Evolutionary conservation across 2,888 invertebrate genomes (phyloP).

Genomic region (Cheilosia urbana): DNA sequence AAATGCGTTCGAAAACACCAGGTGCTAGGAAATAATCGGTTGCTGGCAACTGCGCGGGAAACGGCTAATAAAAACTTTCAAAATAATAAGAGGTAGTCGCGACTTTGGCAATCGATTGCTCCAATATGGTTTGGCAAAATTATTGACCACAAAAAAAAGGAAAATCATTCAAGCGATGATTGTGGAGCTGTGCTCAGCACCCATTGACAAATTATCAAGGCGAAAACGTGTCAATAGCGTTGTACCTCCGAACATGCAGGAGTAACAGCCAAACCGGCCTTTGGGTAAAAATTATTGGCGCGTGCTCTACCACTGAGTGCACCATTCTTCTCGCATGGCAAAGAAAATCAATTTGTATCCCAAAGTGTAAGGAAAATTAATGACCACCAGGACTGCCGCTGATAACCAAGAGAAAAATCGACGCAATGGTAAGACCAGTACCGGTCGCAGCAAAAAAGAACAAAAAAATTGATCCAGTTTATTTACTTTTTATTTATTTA

Average conservation of each 20-base stretch:
- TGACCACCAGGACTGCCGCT: constrained; percentile 61
- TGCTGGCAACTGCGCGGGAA: constrained; percentile 11
- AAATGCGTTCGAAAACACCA: constrained; percentile 27
- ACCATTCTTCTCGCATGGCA: constrained; percentile 50
- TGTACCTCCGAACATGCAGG: constrained; percentile 30
- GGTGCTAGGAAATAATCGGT: constrained; percentile 33
- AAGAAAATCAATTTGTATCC: constrained; percentile 71
- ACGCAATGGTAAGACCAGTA: constrained; percentile 54
- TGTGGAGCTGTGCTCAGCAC: constrained; percentile 32
- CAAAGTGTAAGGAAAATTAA: constrained; percentile 70
- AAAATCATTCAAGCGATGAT: constrained; percentile 39
- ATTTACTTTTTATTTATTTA: constrained; percentile 24
- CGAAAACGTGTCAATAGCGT: constrained; percentile 65
- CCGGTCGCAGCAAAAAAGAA: background rate
- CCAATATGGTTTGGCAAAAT: constrained; percentile 46
- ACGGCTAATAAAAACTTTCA: constrained; percentile 18
- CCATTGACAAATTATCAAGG: constrained; percentile 68
- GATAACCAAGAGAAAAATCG: constrained; percentile 58
- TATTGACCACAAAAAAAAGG: background rate
- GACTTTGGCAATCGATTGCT: constrained; percentile 16
- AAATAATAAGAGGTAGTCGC: background rate
- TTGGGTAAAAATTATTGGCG: constrained; percentile 43
- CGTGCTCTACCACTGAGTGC: constrained; percentile 53
- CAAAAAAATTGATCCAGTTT: constrained; percentile 45
- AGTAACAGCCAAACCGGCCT: constrained; percentile 37